Evolutionary conservation across 2,888 invertebrate species (phyloP), one percentile per base, ranked within the genome.

Genomic region (Amiota communis): DNA sequence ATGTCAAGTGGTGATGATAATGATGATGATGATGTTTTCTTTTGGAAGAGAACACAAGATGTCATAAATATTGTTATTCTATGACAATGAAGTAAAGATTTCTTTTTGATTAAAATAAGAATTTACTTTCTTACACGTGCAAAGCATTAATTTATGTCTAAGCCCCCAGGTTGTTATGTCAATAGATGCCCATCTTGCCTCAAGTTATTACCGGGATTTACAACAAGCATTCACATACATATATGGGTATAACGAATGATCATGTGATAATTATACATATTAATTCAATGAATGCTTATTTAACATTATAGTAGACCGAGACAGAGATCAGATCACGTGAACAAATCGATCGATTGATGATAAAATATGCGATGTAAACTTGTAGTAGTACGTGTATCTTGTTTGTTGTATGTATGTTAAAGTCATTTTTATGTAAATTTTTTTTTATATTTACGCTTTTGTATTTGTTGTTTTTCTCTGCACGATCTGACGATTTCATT

Each of bases 241-340:
- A 36, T 36, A 36, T 36, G 36, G 8, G 6, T 36, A 6, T 36
- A 36, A 36, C 36, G 36, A 53, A 15, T 75, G 75, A 81, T 82
- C 82, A 82, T 85, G 79, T 85, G 85, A 85, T 76, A 36, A 36
- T 36, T 36, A 36, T 36, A 36, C 81, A 75, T 80, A 78, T 83
- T 76, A 82, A 82, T 75, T 75, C 78, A 79, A 81, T 74, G 65
- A 71, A 61, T 61, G 61, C 70, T 51, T 57, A 70, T 48, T 71
- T 59, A 13, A 70, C 63, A 15, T 13, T 48, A 17, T 48, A 70
- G 8, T n/a, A n/a, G 15, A 53, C 59, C 13, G 76, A n/a, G n/a
- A n/a, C 61, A 9, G 49, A 23, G 36, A 17, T 53, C 56, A 57
- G 11, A 56, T 78, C 77, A 79, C 79, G 77, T 78, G 78, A 78